Conservation (phyloP, 2,888 invertebrate genomes). For the Acleris laterana region DNA sequence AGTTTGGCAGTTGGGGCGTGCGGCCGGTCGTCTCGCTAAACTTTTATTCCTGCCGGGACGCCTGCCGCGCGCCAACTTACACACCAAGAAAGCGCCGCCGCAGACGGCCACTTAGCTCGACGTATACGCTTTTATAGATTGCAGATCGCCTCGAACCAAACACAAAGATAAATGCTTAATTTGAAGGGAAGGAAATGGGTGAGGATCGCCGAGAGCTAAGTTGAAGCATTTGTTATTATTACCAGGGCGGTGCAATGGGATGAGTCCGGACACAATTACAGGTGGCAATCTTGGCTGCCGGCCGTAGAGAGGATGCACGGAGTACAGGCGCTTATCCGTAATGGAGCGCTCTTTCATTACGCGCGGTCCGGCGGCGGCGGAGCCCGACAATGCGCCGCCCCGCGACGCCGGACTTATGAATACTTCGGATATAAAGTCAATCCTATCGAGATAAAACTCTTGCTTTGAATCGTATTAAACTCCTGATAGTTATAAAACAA, state of each 20-base stretch:
- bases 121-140: slow-evolving; percentile 47
- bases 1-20: slow-evolving; percentile 59
- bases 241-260: slow-evolving; percentile 39
- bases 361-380: slow-evolving; percentile 51
- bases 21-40: slow-evolving; percentile 53
- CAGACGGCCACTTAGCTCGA: slow-evolving; percentile 47
- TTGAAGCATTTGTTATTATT: slow-evolving; percentile 47
- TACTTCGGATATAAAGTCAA: slow-evolving; percentile 15
- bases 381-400: slow-evolving; percentile 52
- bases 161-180: slow-evolving; percentile 31
- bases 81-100: slow-evolving; percentile 53
- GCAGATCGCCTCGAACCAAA: slow-evolving; percentile 39
- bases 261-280: slow-evolving; percentile 79
- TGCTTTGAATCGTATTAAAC: slow-evolving; percentile 7
- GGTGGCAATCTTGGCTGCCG: slow-evolving; percentile 66
- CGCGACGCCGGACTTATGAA: slow-evolving; percentile 22
- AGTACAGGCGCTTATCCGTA: slow-evolving; percentile 71
- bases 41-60: slow-evolving; percentile 61
- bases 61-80: slow-evolving; percentile 46
- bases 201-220: slow-evolving; percentile 12
- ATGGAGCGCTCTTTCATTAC: slow-evolving; percentile 74
- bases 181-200: slow-evolving; percentile 14
- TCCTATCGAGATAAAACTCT: slow-evolving; percentile 18
- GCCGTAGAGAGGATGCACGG: slow-evolving; percentile 53
- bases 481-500: slow-evolving; percentile 6